Evolutionary conservation across 2,113 vertebrate genomes (phyloP).

Genomic region (Phrynocephalus versicolor): DNA sequence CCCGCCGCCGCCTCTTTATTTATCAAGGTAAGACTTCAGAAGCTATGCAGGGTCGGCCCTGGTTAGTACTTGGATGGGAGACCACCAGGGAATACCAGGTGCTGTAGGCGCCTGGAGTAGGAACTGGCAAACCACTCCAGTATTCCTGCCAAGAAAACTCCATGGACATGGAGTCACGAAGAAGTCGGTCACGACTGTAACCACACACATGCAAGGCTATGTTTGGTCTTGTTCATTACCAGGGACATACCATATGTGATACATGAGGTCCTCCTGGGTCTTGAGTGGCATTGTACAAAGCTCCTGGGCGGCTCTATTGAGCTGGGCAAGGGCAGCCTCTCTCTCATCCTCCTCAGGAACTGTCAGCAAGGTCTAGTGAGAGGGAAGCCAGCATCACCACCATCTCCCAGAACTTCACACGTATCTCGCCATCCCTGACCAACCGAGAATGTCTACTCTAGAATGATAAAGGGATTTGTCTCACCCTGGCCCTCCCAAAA

Average conservation of each 20-base stretch:
- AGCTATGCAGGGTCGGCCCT: too few relatives aligned
- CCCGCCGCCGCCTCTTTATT: too few relatives aligned
- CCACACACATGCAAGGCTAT: neutral
- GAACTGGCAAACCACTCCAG: too few relatives aligned
- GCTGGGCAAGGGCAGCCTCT: conserved; percentile 73
- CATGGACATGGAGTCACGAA: too few relatives aligned
- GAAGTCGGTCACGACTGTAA: too few relatives aligned
- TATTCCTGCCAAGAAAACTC: too few relatives aligned
- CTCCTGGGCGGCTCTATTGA: conserved; percentile 77
- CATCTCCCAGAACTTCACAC: neutral
- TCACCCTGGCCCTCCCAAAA: too few relatives aligned
- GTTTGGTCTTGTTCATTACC: neutral
- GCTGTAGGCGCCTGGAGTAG: too few relatives aligned
- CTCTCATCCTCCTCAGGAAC: conserved; percentile 66
- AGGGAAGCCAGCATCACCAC: conserved; percentile 6
- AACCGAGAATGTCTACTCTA: neutral
- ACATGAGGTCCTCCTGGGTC: conserved; percentile 57
- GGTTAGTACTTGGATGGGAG: too few relatives aligned
- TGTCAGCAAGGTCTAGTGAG: conserved; percentile 72
- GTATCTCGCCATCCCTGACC: neutral
- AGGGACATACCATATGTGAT: conserved; percentile 78
- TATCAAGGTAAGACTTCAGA: too few relatives aligned
- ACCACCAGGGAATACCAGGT: too few relatives aligned
- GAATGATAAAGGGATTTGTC: neutral
- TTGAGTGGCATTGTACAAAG: conserved; percentile 69